Evolutionary conservation across 2,888 invertebrate species (phyloP).

Genomic region (Rotaria macrura): DNA sequence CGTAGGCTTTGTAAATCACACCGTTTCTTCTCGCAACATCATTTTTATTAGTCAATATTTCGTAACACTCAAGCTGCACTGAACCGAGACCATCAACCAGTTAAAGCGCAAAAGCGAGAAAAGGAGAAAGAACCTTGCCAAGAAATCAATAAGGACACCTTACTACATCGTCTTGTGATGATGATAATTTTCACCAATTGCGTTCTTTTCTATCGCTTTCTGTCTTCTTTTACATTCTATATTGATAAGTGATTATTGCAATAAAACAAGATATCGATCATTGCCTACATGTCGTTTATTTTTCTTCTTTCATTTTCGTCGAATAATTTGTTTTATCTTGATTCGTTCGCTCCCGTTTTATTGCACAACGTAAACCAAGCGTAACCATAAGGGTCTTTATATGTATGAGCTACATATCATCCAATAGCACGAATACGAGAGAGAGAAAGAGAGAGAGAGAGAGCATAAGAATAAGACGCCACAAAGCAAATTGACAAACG

Average conservation of each 20-base stretch:
- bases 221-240: not conserved
- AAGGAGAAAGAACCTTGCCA: not conserved
- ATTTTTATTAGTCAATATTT: conserved; percentile 12
- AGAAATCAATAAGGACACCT: conserved; percentile 9
- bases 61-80: conserved; percentile 5
- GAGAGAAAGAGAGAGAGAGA: not conserved
- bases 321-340: conserved; percentile 12
- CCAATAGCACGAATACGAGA: not conserved
- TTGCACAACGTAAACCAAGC: conserved; percentile 6
- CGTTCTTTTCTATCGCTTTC: not conserved
- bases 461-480: not conserved
- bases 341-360: conserved; percentile 8
- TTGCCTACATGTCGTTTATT: not conserved
- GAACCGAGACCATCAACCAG: not conserved
- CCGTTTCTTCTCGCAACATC: conserved; percentile 1
- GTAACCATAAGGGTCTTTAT: not conserved
- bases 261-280: conserved; percentile 20
- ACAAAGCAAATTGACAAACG: not conserved
- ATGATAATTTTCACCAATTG: conserved; percentile 12
- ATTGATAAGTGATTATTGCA: conserved; percentile 20
- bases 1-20: not conserved
- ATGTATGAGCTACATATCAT: not conserved
- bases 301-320: not conserved
- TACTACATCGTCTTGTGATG: not conserved
- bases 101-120: not conserved